Base-by-base conservation (phyloP, 2,113 vertebrate genomes). In the Petrocephalus zakoni region DNA sequence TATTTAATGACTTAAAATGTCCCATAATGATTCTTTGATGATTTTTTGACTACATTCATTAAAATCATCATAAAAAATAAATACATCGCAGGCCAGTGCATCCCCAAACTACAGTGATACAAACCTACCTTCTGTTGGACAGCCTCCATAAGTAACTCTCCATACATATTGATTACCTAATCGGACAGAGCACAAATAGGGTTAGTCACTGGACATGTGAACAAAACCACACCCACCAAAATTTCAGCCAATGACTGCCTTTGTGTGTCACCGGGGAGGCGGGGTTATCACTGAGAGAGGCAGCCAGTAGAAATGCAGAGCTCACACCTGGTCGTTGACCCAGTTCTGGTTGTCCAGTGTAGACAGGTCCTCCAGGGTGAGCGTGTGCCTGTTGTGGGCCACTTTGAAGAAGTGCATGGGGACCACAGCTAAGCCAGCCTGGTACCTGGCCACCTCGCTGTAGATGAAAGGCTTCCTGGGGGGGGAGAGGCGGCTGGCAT, bases 111-210 rank as follows among this genome's bases (percentile, higher is more conserved):
- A 22, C 5, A 15, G 58, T 2, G 5, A 47, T 17, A 37, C 49
- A 52, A 58, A 42, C 94, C 94, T 89, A 98, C 98, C 96, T 98
- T 98, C 72, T 99, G 97, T 92, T 97, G 96, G 61, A 97, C 97
- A 0, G 97, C 96, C 92, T 99, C 98, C 97, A 98, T 98, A 92
- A 99, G 97, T 89, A 99, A 95, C 90, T 99, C 98, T 89, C 98
- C 98, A n/a, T 99, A 99, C 97, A 99, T 99, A 95, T 99, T 99
- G 93, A 99, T 99, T 90, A 99, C 96, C 98, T 99, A 83, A 84
- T 21, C 52, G 52, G 5, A 55, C 5, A 29, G 34, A 86, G 2
- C 13, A 86, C 1, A 29, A 7, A 83, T 9, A 19, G 72, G 15
- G 34, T 78, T 49, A 49, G 46, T 49, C 49, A n/a, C 46, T 3